These are phyloP conservation scores for Numenius phaeopus DNA, from an alignment of 2,797 vertebrate species.

Conservation along the genomic window DNA sequence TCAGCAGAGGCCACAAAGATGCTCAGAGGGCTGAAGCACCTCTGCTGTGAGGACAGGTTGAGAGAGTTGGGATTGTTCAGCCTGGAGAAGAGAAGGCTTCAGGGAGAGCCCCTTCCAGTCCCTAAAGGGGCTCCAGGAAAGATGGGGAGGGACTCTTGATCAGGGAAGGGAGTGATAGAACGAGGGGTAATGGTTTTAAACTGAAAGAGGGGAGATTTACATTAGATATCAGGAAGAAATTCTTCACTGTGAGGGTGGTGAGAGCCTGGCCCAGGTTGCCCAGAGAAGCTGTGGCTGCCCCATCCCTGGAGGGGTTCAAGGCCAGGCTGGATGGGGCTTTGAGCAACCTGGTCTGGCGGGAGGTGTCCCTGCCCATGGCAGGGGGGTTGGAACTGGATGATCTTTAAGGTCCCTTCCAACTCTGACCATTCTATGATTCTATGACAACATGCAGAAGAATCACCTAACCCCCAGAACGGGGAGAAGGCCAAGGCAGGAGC, in stretches of 20 bases:
- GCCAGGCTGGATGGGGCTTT: not conserved
- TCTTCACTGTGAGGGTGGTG: not conserved
- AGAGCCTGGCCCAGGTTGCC: not conserved
- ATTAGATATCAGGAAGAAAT: not conserved
- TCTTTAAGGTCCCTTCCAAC: not conserved
- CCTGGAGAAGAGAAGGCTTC: not conserved
- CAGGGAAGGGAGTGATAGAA: not conserved
- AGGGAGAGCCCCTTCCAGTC: not conserved
- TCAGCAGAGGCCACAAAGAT: no score
- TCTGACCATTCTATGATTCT: not conserved
- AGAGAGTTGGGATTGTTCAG: not conserved
- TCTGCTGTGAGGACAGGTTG: no score
- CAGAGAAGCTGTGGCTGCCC: not conserved
- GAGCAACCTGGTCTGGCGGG: not conserved
- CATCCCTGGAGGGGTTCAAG: no score
- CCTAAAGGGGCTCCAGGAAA: not conserved
- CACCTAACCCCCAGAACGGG: rapidly evolving
- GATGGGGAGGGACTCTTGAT: not conserved
- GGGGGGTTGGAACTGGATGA: not conserved
- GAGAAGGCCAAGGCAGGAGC: not conserved
- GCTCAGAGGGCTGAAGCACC: no score
- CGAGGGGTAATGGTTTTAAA: not conserved
- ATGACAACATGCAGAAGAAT: not conserved
- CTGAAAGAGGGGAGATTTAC: not conserved
- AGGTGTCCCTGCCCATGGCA: not conserved